Evolutionary conservation across 1,140 invertebrate species (phyloP), one percentile per base, ranked within the genome.

Genomic region (Anadara kagoshimensis): DNA sequence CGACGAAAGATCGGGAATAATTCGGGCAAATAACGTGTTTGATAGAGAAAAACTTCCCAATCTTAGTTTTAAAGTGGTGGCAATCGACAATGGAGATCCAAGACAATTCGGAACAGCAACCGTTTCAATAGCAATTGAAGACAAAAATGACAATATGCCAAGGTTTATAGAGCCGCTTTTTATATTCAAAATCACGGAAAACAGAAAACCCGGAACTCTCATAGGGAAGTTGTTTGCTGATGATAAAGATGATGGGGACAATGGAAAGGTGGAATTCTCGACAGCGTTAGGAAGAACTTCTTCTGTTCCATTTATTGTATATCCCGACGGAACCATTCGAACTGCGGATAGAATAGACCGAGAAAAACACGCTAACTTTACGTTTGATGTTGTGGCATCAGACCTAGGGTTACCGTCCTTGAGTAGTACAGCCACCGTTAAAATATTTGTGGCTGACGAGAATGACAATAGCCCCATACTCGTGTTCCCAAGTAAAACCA

Each of bases 171-270:
- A 78, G 5, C 51, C 49, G 24, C n/a, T 62, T 24, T 82, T 81
- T 22, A 65, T 69, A 45, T 78, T 83, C 53, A 73, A 66, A 10
- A 69, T 84, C 12, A 29, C 74, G 41, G 82, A 85, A 69, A 84
- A 85, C 61, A 66, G 73, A 53, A 61, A 73, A 54, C n/a, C 69
- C 2, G 75, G 66, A 3, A 93, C 94, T 0, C 92, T 93, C 24
- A 92, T 95, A 0, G 92, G 94, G 68, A 94, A 95, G 71, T 51
- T 98, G 2, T 95, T 94, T 1, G 97, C 96, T 11, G 96, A 94
- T 16, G 97, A 98, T 90, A 91, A 94, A 10, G 97, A 99, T 88
- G 95, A 95, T 84, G 95, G 94, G 36, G 90, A 93, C 7, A 98
- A 97, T 89, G 95, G 94, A 68, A 59, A 86, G 77, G 73, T 88